Evolutionary conservation across 2,113 vertebrate genomes (phyloP), one percentile per base, ranked within the genome.

Genomic region (Syngnathus floridae): DNA sequence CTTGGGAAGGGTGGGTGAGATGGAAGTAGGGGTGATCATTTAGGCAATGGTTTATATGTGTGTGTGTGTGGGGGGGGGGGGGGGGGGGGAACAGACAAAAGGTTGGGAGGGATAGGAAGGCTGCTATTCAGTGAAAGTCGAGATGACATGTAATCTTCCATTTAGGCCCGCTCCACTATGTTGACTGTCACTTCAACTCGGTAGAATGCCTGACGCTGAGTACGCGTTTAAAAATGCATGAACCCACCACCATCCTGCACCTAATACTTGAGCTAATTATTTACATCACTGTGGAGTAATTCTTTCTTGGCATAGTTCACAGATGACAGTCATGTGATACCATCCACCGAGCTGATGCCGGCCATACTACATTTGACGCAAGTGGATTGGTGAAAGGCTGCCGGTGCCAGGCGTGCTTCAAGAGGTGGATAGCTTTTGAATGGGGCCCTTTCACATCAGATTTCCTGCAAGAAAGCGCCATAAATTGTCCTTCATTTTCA

Each of bases 211-310:
- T 17, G n/a, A 21, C 48, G 57, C 75, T 61, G 63, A 71, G 69
- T 16, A 31, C 48, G 64, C 38, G 48, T 79, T 66, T 1, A 76
- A 86, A 85, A 82, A 87, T 82, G 70, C 54, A 72, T 73, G 65
- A 14, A 62, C 51, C 57, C 22, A 56, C 62, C 1, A 35, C 26
- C 41, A 22, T 64, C 31, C 60, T 68, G 48, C 57, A 55, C 54
- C 57, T 41, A 64, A 71, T 22, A 8, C 45, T 46, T 43, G 7
- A 62, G 68, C 22, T 58, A 67, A 76, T 57, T 66, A 46, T 52
- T 65, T 49, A 70, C 36, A 52, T 45, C 35, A 40, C 38, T 31
- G 31, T 51, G 14, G 37, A 48, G 55, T 61, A 46, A 73, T 36
- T 61, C 56, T 84, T 73, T 16, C 66, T 72, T 64, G 57, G 41